These are phyloP conservation scores for Neodiprion virginianus DNA, from an alignment of 1,140 invertebrate species.

Conservation along the genomic window DNA sequence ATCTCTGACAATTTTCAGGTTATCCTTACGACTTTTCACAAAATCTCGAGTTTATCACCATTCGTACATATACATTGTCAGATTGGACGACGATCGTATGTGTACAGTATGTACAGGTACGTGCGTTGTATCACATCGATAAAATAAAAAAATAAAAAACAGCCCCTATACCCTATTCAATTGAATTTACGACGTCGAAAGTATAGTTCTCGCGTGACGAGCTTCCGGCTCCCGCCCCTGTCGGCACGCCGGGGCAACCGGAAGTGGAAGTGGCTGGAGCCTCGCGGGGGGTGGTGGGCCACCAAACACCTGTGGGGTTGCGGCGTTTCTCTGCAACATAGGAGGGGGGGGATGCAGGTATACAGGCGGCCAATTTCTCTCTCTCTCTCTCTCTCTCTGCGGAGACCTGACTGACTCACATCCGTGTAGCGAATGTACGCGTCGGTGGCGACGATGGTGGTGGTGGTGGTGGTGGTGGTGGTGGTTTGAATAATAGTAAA, in stretches of 20 bases:
- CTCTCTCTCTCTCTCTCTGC: conserved; percentile 30
- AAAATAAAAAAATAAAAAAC: background rate
- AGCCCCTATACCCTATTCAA: background rate
- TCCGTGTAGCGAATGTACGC: background rate
- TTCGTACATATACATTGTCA: too few species aligned
- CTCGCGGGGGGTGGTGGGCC: background rate
- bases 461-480: too few species aligned
- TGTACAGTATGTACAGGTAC: too few species aligned
- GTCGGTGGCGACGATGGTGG: background rate
- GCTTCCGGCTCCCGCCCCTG: background rate
- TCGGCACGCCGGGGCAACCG: too few species aligned
- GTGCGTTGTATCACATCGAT: background rate
- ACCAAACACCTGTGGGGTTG: conserved; percentile 22
- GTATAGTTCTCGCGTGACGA: background rate
- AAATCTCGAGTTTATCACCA: too few species aligned
- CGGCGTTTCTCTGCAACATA: too few species aligned
- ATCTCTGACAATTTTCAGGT: too few species aligned
- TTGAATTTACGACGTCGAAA: conserved; percentile 10
- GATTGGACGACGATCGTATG: too few species aligned
- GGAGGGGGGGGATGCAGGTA: too few species aligned
- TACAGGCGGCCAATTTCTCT: conserved; percentile 20
- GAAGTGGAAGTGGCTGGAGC: background rate
- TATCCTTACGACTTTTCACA: too few species aligned
- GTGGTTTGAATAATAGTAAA: conserved; percentile 35
- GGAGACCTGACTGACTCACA: conserved; percentile 21